Conservation (phyloP, 2,888 invertebrate species). For the Falcaria lacertinaria region DNA sequence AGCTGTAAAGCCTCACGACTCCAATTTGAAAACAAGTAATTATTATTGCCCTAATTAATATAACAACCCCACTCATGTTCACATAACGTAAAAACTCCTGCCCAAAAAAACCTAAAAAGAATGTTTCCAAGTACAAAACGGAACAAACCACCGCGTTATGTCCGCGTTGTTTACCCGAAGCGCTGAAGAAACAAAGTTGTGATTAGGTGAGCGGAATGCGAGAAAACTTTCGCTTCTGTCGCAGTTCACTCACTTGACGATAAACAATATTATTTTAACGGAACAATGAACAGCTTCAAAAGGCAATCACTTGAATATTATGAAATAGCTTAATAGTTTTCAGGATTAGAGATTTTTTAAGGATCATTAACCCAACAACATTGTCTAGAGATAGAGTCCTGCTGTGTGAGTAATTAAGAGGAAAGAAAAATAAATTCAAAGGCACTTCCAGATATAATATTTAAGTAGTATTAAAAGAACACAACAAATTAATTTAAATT, state of each 20-base stretch:
- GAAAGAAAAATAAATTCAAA: neutral
- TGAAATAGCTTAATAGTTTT: no score
- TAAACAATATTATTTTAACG: slow-evolving; percentile 23
- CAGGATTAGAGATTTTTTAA: neutral
- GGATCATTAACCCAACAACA: neutral
- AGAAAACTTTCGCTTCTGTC: slow-evolving; percentile 28
- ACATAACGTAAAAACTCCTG: no score
- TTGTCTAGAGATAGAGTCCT: neutral
- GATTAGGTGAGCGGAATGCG: slow-evolving; percentile 34
- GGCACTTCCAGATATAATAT: no score
- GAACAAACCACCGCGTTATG: slow-evolving; percentile 26
- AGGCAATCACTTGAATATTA: no score
- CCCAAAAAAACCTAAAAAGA: slow-evolving; percentile 7
- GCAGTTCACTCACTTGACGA: slow-evolving; percentile 7
- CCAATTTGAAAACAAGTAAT: no score
- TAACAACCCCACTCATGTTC: no score
- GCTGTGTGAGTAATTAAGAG: neutral
- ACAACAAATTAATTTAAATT: no score
- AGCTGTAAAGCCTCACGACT: no score
- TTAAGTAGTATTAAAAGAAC: no score
- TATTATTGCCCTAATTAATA: no score
- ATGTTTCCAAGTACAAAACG: slow-evolving; percentile 18
- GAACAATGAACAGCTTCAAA: no score
- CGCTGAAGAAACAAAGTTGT: slow-evolving; percentile 36
- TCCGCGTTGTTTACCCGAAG: slow-evolving; percentile 34